A percentile compares a stretch with the other conserved stretches of the same genome.
phyloP scores from a whole-genome alignment of 2,797 vertebrate genomes.

The Psittacula derbiana region DNA sequence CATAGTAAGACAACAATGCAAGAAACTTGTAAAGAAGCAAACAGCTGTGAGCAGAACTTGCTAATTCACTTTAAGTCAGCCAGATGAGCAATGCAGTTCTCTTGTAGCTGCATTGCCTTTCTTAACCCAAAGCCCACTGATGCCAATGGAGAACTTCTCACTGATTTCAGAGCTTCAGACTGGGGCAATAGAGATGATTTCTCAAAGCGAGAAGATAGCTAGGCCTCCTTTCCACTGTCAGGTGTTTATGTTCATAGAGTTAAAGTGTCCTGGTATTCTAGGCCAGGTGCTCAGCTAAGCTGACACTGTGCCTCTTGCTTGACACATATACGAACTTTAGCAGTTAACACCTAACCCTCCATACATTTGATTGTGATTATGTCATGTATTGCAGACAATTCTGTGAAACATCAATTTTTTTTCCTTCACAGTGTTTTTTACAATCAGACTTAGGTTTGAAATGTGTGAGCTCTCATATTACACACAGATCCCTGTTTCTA shows the following conservation, averaged over 20 bases:
- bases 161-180: neutral
- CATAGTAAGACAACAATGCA: neutral
- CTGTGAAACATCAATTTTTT: neutral
- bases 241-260: neutral
- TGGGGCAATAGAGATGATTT: fast-evolving
- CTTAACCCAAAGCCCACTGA: neutral
- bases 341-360: neutral
- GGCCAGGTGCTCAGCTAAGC: neutral
- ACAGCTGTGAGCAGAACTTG: neutral
- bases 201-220: neutral
- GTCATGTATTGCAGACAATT: neutral
- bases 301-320: neutral
- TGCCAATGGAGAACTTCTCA: neutral
- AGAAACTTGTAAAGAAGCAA: neutral
- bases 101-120: too few relatives aligned
- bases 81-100: neutral
- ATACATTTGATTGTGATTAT: neutral
- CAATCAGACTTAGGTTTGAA: neutral
- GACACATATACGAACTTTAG: fast-evolving
- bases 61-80: neutral
- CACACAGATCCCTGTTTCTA: neutral
- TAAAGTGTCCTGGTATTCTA: neutral
- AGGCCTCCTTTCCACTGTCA: neutral
- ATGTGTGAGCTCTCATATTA: neutral
- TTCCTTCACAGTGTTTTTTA: neutral